A percentile compares a stretch with the other conserved stretches of the same genome.
Evolutionary conservation across 2,797 vertebrate genomes (phyloP).

Genomic region (Ataeniobius toweri): DNA sequence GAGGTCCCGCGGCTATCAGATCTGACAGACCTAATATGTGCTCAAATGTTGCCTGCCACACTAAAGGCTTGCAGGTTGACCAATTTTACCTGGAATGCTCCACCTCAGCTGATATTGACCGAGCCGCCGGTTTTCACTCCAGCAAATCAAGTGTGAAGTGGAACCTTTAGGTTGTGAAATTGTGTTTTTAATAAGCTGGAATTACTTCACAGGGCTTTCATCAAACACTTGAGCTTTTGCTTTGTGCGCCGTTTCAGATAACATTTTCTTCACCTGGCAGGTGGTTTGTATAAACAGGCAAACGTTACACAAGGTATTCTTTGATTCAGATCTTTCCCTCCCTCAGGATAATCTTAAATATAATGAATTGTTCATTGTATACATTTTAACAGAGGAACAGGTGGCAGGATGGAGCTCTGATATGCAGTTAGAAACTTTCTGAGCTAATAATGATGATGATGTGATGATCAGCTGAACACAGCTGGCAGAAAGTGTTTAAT

Average conservation of each 20-base stretch:
- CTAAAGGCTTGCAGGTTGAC: constrained; percentile 72
- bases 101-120: constrained; percentile 62
- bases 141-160: constrained; percentile 67
- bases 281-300: constrained; percentile 34
- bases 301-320: constrained; percentile 17
- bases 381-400: constrained; percentile 18
- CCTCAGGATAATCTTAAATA: constrained; percentile 5
- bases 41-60: constrained; percentile 71
- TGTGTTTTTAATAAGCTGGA: constrained; percentile 60
- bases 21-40: constrained; percentile 80
- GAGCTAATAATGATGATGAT: background rate
- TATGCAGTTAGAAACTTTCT: background rate
- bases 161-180: constrained; percentile 65
- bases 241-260: constrained; percentile 42
- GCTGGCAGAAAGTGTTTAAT: background rate
- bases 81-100: constrained; percentile 62
- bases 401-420: background rate
- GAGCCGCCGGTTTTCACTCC: constrained; percentile 43
- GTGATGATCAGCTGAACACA: constrained; percentile 5
- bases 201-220: constrained; percentile 48
- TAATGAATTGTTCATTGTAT: constrained; percentile 26
- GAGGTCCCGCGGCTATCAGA: constrained; percentile 78
- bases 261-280: constrained; percentile 20
- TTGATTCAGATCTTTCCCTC: constrained; percentile 20
- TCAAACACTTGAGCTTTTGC: constrained; percentile 38